These are phyloP conservation scores for Phaethon lepturus DNA, from an alignment of 2,113 vertebrate genomes.

Conservation along the genomic window DNA sequence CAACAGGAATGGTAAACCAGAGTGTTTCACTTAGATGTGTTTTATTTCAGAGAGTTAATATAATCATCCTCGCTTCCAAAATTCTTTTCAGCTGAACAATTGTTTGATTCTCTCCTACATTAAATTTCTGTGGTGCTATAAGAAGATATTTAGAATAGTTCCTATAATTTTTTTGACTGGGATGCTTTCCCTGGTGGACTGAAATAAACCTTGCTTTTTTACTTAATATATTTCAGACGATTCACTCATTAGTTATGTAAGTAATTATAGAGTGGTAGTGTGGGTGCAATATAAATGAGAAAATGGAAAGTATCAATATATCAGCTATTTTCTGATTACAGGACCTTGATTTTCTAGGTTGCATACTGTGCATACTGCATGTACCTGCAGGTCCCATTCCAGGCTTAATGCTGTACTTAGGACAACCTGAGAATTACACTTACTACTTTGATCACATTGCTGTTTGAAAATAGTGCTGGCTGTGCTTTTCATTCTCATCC, in stretches of 20 bases:
- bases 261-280: neutral
- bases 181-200: neutral
- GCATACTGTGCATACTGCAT: neutral
- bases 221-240: neutral
- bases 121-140: neutral
- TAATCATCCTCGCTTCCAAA: neutral
- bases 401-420: neutral
- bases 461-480: neutral
- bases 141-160: neutral
- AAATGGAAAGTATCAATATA: neutral
- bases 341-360: neutral
- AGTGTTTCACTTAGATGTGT: neutral
- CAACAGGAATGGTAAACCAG: neutral
- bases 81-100: neutral
- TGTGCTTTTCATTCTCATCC: neutral
- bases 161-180: neutral
- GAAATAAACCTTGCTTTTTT: neutral
- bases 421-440: neutral
- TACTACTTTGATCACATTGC: neutral
- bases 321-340: neutral
- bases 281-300: neutral
- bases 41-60: neutral
- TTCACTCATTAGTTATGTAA: neutral
- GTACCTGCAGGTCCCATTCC: neutral
- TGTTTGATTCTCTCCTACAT: fast-evolving